A percentile compares a stretch with the other conserved stretches of the same genome.
These are phyloP conservation scores for Linyphia triangularis DNA, from an alignment of 2,888 invertebrate genomes.

Conservation along the genomic window DNA sequence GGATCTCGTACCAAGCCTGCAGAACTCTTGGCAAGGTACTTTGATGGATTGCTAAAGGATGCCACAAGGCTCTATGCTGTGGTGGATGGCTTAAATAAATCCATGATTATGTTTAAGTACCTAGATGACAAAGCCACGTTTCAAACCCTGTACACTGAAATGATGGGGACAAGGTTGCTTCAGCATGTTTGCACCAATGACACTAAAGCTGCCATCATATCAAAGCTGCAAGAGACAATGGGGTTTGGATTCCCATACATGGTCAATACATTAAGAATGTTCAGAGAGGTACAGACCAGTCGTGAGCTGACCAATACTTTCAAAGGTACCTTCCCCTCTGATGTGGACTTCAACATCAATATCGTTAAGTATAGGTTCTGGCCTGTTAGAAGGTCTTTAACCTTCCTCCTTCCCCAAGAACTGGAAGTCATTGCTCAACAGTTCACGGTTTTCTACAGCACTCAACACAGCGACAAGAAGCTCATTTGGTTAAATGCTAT, in stretches of 20 bases:
- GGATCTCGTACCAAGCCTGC: constrained; percentile 91
- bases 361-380: constrained; percentile 68
- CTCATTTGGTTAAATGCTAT: constrained; percentile 98
- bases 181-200: constrained; percentile 87
- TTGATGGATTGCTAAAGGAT: constrained; percentile 96
- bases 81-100: constrained; percentile 98
- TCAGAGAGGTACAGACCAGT: constrained; percentile 98
- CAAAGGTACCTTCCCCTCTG: constrained; percentile 80
- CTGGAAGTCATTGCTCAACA: constrained; percentile 94
- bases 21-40: constrained; percentile 97
- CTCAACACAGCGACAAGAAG: constrained; percentile 96
- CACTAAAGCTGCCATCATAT: constrained; percentile 99
- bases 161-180: constrained; percentile 97
- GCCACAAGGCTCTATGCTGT: constrained; percentile 98
- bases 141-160: constrained; percentile 99
- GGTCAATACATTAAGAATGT: constrained; percentile 98
- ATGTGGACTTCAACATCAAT: constrained; percentile 69
- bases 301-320: constrained; percentile 94
- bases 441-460: constrained; percentile 96
- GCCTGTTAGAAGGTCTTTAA: constrained; percentile 59
- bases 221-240: constrained; percentile 97
- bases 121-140: constrained; percentile 99
- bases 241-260: constrained; percentile 99
- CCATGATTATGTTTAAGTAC: constrained; percentile 99
- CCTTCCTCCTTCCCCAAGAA: constrained; percentile 81